phyloP scores from a whole-genome alignment of 2,797 vertebrate genomes.

The Otolemur crassicaudatus region DNA sequence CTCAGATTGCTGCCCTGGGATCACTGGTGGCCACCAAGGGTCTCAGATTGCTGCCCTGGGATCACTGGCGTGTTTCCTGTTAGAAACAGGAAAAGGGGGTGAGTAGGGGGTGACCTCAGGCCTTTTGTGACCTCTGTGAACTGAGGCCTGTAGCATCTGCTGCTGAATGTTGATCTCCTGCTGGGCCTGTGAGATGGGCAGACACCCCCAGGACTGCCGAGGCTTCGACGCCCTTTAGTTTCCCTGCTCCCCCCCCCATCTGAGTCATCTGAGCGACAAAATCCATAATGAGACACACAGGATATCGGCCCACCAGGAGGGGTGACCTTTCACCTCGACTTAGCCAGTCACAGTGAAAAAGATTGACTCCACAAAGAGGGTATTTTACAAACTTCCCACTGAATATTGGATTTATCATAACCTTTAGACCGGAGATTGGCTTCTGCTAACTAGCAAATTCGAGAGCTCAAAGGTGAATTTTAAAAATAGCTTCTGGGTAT shows the following conservation, averaged over 20 bases:
- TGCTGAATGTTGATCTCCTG: background rate
- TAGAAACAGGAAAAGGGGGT: too few species aligned
- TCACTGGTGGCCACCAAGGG: too few species aligned
- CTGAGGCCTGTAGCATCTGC: background rate
- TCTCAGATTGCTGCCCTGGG: background rate
- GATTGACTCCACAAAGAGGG: fast-evolving
- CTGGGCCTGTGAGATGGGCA: too few species aligned
- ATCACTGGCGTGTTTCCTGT: fast-evolving
- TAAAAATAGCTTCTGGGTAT: background rate
- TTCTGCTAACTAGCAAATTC: background rate
- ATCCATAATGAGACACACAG: fast-evolving
- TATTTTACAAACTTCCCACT: background rate
- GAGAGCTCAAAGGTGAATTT: background rate
- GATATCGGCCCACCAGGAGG: fast-evolving
- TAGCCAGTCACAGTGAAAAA: background rate
- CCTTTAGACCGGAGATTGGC: background rate
- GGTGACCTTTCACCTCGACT: fast-evolving
- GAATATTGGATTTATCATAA: background rate
- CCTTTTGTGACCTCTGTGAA: background rate
- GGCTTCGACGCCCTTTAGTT: background rate
- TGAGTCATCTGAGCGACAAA: fast-evolving
- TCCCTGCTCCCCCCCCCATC: too few species aligned
- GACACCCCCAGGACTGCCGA: background rate
- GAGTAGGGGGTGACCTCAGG: background rate
- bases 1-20: too few species aligned